Percentiles rank a stretch among this genome's conserved stretches.
Conservation (phyloP, 2,113 vertebrate species). For the Plestiodon gilberti region DNA sequence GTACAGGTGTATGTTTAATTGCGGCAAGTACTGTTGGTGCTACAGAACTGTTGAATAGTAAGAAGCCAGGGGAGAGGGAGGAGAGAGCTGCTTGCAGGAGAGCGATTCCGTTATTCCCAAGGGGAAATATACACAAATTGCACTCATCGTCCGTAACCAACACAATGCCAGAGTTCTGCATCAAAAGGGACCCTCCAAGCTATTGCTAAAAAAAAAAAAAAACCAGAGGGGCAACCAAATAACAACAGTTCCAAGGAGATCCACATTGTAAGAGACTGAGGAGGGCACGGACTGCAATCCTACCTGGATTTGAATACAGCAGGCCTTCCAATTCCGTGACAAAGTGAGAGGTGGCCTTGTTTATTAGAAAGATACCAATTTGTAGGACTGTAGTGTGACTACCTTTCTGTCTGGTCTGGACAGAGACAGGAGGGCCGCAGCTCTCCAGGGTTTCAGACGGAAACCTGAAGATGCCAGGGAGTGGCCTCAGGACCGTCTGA, state of each 20-base stretch:
- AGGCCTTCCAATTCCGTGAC: conserved; percentile 16
- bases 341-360: conserved; percentile 49
- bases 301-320: too few relatives aligned
- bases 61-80: neutral
- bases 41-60: neutral
- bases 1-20: too few relatives aligned
- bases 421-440: neutral
- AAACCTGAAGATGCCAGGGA: too few relatives aligned
- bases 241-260: conserved; percentile 39
- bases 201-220: too few relatives aligned
- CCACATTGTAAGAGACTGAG: conserved; percentile 32
- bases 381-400: conserved; percentile 42
- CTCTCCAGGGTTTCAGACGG: too few relatives aligned
- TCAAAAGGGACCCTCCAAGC: conserved; percentile 29
- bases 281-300: conserved; percentile 44
- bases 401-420: conserved; percentile 44
- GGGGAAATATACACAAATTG: conserved; percentile 10
- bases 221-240: conserved; percentile 30
- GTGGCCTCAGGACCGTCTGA: too few relatives aligned
- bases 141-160: neutral
- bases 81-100: conserved; percentile 1
- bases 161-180: conserved; percentile 15
- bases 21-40: too few relatives aligned
- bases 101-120: neutral
- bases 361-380: conserved; percentile 56